phyloP scores from a whole-genome alignment of 2,888 invertebrate species.

The Zaprionus lineosus region DNA sequence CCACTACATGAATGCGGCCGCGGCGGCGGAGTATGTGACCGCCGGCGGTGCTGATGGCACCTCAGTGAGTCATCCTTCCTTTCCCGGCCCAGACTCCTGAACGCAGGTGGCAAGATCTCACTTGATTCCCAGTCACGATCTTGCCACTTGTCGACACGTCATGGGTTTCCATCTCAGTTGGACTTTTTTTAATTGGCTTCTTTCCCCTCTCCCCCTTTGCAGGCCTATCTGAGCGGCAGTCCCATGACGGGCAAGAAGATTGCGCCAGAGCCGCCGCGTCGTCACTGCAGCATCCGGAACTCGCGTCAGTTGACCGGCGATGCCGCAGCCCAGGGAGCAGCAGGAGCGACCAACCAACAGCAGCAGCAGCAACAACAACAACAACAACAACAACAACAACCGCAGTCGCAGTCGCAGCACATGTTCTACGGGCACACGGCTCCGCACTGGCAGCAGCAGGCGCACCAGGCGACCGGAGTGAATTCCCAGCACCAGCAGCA shows the following conservation, averaged over 20 bases:
- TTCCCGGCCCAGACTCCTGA: too few species aligned
- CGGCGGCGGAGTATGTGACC: conserved; percentile 81
- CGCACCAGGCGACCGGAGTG: conserved; percentile 26
- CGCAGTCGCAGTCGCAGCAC: conserved; percentile 42
- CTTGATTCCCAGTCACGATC: too few species aligned
- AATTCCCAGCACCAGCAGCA: conserved; percentile 44
- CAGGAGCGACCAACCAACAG: conserved; percentile 40
- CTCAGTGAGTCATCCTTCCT: conserved; percentile 40
- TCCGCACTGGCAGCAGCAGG: conserved; percentile 66
- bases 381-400: conserved; percentile 16
- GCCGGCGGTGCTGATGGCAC: conserved; percentile 54
- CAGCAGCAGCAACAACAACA: conserved; percentile 38
- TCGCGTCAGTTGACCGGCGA: conserved; percentile 71
- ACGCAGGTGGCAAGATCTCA: background rate
- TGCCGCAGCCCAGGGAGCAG: conserved; percentile 28
- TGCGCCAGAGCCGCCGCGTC: conserved; percentile 91
- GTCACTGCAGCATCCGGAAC: conserved; percentile 85
- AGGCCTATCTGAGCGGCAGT: conserved; percentile 86
- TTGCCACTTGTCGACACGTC: background rate
- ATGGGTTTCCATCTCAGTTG: background rate
- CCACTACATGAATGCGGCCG: conserved; percentile 82
- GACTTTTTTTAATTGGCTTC: background rate
- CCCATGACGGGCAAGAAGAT: conserved; percentile 90
- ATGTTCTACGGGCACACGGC: conserved; percentile 62
- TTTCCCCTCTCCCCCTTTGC: conserved; percentile 3